Conservation (phyloP, 1,140 invertebrate genomes). For the Danaus melanippus region DNA sequence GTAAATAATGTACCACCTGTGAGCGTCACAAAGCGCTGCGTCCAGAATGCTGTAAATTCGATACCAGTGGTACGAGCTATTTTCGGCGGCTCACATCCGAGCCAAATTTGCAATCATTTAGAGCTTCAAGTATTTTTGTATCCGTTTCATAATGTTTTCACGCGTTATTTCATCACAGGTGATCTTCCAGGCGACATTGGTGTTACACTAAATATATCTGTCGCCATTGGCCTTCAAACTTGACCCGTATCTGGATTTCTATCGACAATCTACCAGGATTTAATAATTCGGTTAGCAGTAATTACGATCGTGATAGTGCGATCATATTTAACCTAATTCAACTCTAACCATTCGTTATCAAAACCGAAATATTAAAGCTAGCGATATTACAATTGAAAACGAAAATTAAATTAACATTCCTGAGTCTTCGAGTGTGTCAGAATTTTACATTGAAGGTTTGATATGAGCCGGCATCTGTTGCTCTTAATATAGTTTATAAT, state of each 20-base stretch:
- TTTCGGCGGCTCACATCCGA: constrained; percentile 51
- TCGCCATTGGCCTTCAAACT: constrained; percentile 57
- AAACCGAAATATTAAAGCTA: neutral
- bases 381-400: no score
- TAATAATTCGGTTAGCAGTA: neutral
- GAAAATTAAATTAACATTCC: no score
- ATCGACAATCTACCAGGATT: neutral
- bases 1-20: constrained; percentile 24
- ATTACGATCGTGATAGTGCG: constrained; percentile 11
- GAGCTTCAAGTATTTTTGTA: constrained; percentile 61
- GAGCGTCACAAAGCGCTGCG: constrained; percentile 30
- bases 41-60: constrained; percentile 60
- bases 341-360: neutral
- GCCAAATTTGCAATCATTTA: constrained; percentile 65
- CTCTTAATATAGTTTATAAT: no score
- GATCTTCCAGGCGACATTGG: constrained; percentile 19
- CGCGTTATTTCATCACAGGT: constrained; percentile 17
- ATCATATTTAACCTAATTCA: no score
- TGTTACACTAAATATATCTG: constrained; percentile 39
- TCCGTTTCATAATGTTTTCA: constrained; percentile 59
- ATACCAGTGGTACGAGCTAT: constrained; percentile 57
- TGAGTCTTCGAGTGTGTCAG: no score
- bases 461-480: no score
- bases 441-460: no score
- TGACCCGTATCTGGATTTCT: constrained; percentile 34